These are phyloP conservation scores for Drosophila suzukii DNA, from an alignment of 1,140 invertebrate genomes.

Conservation along the genomic window DNA sequence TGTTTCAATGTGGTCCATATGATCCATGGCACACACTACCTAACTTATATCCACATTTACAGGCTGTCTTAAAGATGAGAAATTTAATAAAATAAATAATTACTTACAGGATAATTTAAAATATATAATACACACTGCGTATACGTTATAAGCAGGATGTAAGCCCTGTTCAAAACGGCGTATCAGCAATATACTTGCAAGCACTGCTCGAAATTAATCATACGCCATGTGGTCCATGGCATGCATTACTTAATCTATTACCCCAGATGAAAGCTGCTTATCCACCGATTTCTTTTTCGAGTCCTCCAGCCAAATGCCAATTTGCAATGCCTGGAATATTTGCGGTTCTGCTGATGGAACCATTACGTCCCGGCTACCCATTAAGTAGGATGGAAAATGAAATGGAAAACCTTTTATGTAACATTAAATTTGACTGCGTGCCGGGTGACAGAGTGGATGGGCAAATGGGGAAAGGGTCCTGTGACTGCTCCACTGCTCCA, in stretches of 20 bases:
- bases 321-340: constrained; percentile 8
- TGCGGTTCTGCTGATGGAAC: constrained; percentile 33
- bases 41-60: too few relatives aligned
- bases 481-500: not conserved
- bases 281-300: not conserved
- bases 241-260: not conserved
- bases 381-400: constrained; percentile 26
- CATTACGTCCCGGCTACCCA: constrained; percentile 25
- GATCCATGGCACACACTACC: too few relatives aligned
- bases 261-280: not conserved
- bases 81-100: too few relatives aligned
- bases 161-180: not conserved
- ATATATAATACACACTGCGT: too few relatives aligned
- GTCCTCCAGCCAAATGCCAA: not conserved
- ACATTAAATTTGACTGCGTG: constrained; percentile 52
- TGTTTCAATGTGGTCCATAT: too few relatives aligned
- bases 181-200: not conserved
- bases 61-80: too few relatives aligned
- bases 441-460: constrained; percentile 11
- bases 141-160: too few relatives aligned
- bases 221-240: not conserved
- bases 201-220: not conserved
- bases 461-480: constrained; percentile 1
- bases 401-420: constrained; percentile 53
- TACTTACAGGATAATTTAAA: too few relatives aligned